phyloP scores from a whole-genome alignment of 92 coral and sea anemone species.

The Palythoa grandiflora region DNA sequence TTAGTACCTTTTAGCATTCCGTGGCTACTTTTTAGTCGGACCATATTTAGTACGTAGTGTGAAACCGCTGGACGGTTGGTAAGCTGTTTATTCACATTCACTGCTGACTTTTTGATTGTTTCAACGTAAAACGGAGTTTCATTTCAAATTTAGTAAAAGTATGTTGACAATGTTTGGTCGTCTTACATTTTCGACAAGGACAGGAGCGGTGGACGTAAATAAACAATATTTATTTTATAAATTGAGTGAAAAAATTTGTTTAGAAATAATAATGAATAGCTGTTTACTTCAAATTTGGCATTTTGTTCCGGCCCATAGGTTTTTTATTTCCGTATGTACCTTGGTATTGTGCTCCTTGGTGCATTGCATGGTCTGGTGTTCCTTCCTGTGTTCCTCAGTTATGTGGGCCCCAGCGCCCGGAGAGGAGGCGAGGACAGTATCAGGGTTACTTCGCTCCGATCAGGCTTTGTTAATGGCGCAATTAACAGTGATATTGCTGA shows the following conservation, averaged over 20 bases:
- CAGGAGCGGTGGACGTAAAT: not conserved
- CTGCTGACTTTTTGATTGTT: not conserved
- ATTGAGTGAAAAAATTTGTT: not conserved
- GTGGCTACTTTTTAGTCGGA: too few relatives aligned
- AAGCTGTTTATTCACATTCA: not conserved
- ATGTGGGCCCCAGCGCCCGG: slow-evolving; percentile 86
- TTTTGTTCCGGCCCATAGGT: slow-evolving; percentile 68
- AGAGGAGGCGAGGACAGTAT: slow-evolving; percentile 12
- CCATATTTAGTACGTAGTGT: not conserved
- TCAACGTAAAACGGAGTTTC: not conserved
- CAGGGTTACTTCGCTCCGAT: not conserved
- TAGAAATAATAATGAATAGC: not conserved
- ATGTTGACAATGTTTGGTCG: not conserved
- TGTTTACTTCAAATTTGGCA: not conserved
- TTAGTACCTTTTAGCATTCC: too few relatives aligned
- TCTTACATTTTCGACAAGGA: not conserved
- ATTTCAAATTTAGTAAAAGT: not conserved
- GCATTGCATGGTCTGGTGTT: slow-evolving; percentile 95
- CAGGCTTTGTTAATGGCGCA: slow-evolving; percentile 3
- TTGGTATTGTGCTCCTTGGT: slow-evolving; percentile 95
- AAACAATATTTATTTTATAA: not conserved
- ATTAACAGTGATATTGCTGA: slow-evolving; percentile 13
- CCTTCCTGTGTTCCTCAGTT: slow-evolving; percentile 94
- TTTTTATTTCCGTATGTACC: slow-evolving; percentile 98
- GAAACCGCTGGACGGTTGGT: not conserved